Conservation (phyloP, 2,797 vertebrate species). For the Paratrypauchen microcephalus region DNA sequence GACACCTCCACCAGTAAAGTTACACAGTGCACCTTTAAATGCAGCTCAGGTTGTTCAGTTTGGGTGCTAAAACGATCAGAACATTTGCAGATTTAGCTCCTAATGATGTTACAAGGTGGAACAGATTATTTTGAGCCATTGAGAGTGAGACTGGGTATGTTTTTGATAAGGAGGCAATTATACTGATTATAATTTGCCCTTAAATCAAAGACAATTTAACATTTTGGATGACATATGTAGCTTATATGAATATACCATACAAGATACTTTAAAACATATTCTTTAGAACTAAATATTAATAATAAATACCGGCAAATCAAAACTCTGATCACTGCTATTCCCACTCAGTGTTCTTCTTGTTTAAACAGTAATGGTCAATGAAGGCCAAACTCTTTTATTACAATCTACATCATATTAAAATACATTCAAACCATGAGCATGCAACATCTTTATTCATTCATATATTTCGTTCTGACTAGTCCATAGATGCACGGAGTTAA, state of each 20-base stretch:
- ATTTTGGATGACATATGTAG: not conserved
- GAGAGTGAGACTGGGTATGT: not conserved
- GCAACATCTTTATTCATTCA: slow-evolving; percentile 4
- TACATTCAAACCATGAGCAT: not conserved
- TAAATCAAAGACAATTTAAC: too few species aligned
- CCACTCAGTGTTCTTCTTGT: not conserved
- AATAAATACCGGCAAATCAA: too few species aligned
- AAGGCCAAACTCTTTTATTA: slow-evolving; percentile 6
- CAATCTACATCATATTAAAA: slow-evolving; percentile 2
- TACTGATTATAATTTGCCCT: too few species aligned
- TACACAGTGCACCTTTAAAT: too few species aligned
- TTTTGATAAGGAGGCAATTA: not conserved
- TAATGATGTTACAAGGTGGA: not conserved
- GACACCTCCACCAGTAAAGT: too few species aligned
- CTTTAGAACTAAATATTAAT: not conserved
- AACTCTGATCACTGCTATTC: not conserved
- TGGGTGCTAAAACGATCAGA: too few species aligned
- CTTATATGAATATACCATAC: not conserved
- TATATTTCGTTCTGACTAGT: not conserved
- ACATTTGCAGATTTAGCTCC: not conserved
- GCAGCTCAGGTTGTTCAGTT: too few species aligned
- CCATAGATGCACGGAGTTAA: not conserved
- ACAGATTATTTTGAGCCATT: not conserved
- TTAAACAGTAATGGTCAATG: slow-evolving; percentile 13
- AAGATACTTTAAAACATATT: not conserved